These are phyloP conservation scores for Tonatia bakeri DNA, from an alignment of 2,113 vertebrate genomes.

Conservation along the genomic window DNA sequence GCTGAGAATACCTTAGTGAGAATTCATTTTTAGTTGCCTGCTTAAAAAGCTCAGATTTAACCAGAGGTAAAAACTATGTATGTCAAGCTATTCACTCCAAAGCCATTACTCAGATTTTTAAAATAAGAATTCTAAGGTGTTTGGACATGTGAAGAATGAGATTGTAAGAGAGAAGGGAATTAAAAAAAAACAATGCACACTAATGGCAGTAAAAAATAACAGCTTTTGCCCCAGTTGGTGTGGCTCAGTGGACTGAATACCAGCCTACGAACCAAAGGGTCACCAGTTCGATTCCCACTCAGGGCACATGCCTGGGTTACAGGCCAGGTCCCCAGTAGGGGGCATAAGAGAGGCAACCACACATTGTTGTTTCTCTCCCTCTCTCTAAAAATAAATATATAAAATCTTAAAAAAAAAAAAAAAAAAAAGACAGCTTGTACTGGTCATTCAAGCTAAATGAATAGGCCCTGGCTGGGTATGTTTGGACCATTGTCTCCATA, in stretches of 20 bases:
- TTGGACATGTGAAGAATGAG: not conserved
- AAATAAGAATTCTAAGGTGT: not conserved
- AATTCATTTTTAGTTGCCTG: not conserved
- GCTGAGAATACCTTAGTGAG: not conserved
- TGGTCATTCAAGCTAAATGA: too few species aligned
- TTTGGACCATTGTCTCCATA: too few species aligned
- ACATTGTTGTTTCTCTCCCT: too few species aligned
- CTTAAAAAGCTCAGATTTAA: not conserved
- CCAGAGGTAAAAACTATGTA: not conserved
- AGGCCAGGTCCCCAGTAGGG: too few species aligned
- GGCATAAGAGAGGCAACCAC: too few species aligned
- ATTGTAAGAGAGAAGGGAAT: not conserved
- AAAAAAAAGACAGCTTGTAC: not conserved
- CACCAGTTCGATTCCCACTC: too few species aligned
- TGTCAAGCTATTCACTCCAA: not conserved
- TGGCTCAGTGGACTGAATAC: too few species aligned
- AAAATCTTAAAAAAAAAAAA: not conserved
- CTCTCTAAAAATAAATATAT: too few species aligned
- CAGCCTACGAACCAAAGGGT: too few species aligned
- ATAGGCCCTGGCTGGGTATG: too few species aligned
- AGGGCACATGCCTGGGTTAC: too few species aligned
- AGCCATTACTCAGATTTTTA: not conserved
- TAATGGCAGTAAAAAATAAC: not conserved
- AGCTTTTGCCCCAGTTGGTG: too few species aligned
- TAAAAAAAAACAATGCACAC: not conserved